A percentile compares a stretch with the other conserved stretches of the same genome.
Conservation (phyloP, 2,888 invertebrate species). For the Melinaea menophilus region DNA sequence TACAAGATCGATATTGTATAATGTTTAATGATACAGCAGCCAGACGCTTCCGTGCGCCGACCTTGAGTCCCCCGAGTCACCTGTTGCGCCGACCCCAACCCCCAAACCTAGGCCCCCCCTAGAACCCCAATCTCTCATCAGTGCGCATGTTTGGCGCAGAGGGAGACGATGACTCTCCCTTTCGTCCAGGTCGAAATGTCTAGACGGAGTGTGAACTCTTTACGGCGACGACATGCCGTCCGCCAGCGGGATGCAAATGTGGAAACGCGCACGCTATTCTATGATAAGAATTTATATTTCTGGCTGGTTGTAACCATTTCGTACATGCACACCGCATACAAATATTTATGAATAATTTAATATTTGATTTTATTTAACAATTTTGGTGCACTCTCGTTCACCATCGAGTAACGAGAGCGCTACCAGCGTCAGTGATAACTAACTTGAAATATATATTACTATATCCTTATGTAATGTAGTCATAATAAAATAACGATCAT, state of each 20-base stretch:
- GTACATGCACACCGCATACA: too few species aligned
- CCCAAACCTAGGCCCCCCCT: conserved; percentile 59
- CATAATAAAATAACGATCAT: too few species aligned
- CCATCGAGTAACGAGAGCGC: too few species aligned
- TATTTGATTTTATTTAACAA: too few species aligned
- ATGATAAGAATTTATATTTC: too few species aligned
- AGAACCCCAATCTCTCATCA: conserved; percentile 56
- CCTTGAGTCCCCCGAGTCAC: conserved; percentile 62
- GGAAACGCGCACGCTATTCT: conserved; percentile 36
- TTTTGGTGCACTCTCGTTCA: too few species aligned
- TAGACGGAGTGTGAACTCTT: conserved; percentile 75
- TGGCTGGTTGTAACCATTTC: too few species aligned
- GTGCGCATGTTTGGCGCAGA: conserved; percentile 71
- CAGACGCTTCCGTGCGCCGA: conserved; percentile 75
- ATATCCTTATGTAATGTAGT: too few species aligned
- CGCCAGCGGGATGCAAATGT: conserved; percentile 39
- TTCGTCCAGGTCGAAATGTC: conserved; percentile 72
- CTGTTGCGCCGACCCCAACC: conserved; percentile 56
- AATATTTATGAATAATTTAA: too few species aligned
- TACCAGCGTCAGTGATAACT: too few species aligned
- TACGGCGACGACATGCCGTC: conserved; percentile 42
- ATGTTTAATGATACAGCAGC: conserved; percentile 51
- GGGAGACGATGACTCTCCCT: conserved; percentile 51
- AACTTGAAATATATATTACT: too few species aligned
- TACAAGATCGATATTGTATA: conserved; percentile 64